Percentiles rank a stretch among this genome's conserved stretches.
These are phyloP conservation scores for Ctena decussata DNA, from an alignment of 2,888 invertebrate genomes.

Conservation along the genomic window DNA sequence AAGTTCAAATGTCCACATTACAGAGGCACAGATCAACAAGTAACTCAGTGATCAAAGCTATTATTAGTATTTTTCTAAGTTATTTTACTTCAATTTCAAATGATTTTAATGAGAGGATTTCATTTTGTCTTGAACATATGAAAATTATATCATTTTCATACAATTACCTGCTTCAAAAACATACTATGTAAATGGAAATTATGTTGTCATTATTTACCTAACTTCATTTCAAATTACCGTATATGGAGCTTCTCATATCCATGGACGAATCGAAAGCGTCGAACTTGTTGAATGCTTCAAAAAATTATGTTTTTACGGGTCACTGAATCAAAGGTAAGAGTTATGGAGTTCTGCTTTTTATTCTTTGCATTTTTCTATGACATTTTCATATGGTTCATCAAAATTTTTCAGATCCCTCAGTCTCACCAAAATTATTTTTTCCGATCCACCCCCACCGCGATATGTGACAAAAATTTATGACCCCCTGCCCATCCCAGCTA, in stretches of 20 bases:
- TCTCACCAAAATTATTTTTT: too few relatives aligned
- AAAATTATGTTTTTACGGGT: not conserved
- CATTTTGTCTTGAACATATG: not conserved
- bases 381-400: too few relatives aligned
- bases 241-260: not conserved
- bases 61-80: not conserved
- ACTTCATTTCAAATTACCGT: not conserved
- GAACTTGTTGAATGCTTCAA: not conserved
- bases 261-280: not conserved
- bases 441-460: too few relatives aligned
- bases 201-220: not conserved
- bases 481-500: too few relatives aligned
- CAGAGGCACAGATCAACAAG: not conserved
- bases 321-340: not conserved
- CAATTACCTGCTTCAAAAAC: not conserved
- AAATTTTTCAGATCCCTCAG: too few relatives aligned
- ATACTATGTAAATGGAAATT: not conserved
- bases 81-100: not conserved
- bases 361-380: too few relatives aligned
- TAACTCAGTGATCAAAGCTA: not conserved
- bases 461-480: too few relatives aligned
- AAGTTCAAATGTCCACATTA: conserved; percentile 24
- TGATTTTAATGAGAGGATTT: not conserved
- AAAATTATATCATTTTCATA: not conserved
- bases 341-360: too few relatives aligned